Conservation (phyloP, 1,140 invertebrate genomes). For the Acromyrmex heyeri region DNA sequence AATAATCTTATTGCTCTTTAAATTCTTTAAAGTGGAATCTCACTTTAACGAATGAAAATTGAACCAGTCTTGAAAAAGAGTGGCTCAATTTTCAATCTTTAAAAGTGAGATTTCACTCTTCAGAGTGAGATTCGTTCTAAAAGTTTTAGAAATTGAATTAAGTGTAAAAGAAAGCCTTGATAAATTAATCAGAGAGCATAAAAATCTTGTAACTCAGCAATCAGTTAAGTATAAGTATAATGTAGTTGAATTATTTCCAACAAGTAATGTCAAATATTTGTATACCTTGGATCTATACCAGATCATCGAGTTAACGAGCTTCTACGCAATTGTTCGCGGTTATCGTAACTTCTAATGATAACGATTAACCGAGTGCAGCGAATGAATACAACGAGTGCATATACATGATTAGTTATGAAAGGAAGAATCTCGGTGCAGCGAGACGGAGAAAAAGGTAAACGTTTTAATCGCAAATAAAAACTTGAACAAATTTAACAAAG, state of each 20-base stretch:
- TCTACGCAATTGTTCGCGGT: background rate
- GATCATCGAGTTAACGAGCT: background rate
- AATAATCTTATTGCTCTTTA: no score
- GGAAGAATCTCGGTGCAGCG: background rate
- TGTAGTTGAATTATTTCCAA: background rate
- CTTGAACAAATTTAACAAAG: background rate
- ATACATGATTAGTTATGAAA: background rate
- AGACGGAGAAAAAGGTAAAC: background rate
- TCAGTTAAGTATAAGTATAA: background rate
- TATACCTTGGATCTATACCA: background rate
- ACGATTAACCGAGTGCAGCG: background rate
- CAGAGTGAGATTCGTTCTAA: no score
- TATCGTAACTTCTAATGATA: conserved; percentile 35
- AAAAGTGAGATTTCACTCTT: no score
- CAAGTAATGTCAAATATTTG: conserved; percentile 2
- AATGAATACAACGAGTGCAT: conserved; percentile 22
- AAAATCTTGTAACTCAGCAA: background rate
- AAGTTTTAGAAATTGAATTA: background rate
- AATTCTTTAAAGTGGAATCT: no score
- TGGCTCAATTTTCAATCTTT: no score
- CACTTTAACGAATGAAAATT: no score
- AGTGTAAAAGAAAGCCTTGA: background rate
- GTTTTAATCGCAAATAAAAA: conserved; percentile 19
- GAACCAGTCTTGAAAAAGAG: no score
- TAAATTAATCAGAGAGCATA: conserved; percentile 4